These are phyloP conservation scores for Ectropis crepuscularia DNA, from an alignment of 2,888 invertebrate species.

Conservation along the genomic window DNA sequence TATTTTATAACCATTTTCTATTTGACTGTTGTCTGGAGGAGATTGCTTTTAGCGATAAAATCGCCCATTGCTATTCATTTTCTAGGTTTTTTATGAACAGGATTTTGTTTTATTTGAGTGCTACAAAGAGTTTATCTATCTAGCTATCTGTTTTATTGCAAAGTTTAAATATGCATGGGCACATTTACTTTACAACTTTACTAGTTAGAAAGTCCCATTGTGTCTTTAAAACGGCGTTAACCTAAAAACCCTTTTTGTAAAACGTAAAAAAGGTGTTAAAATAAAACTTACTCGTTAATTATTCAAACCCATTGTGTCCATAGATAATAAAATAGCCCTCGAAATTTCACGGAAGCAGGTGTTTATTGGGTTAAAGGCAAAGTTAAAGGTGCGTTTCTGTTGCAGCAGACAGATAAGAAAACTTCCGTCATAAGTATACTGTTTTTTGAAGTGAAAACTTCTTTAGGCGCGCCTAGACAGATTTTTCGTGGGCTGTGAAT, in stretches of 20 bases:
- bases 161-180: no score
- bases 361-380: slow-evolving; percentile 35
- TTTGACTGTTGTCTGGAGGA: no score
- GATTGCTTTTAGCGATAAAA: no score
- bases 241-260: slow-evolving; percentile 29
- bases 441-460: no score
- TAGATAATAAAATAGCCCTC: slow-evolving; percentile 30
- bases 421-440: no score
- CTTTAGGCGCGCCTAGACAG: not conserved
- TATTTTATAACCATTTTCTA: no score
- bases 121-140: no score
- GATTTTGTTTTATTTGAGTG: no score
- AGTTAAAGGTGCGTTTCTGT: slow-evolving; percentile 16
- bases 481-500: no score
- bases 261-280: slow-evolving; percentile 31
- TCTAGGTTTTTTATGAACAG: no score
- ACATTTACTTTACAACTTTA: not conserved
- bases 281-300: slow-evolving; percentile 31
- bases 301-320: slow-evolving; percentile 19
- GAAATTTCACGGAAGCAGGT: slow-evolving; percentile 42
- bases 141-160: no score
- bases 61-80: no score
- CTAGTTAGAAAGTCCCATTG: slow-evolving; percentile 7
- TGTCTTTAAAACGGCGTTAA: slow-evolving; percentile 22
- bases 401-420: not conserved